These are phyloP conservation scores for Gambusia affinis DNA, from an alignment of 2,113 vertebrate species.

Conservation along the genomic window DNA sequence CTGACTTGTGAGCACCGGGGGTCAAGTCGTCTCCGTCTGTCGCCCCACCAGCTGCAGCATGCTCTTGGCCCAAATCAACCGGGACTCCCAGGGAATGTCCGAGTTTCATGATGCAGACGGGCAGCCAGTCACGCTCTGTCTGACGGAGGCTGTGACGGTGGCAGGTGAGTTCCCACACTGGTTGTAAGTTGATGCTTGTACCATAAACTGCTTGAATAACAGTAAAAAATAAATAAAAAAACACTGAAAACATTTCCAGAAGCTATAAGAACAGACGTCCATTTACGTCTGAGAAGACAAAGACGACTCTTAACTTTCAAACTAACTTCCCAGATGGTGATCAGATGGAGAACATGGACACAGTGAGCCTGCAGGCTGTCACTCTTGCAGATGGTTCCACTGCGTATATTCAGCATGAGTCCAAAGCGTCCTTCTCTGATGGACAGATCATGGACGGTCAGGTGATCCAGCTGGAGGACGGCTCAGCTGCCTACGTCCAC, in stretches of 20 bases:
- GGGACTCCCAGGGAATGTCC: slow-evolving; percentile 95
- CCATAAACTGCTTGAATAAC: too few relatives aligned
- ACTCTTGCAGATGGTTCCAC: slow-evolving; percentile 96
- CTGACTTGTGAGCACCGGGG: neutral
- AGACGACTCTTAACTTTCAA: too few relatives aligned
- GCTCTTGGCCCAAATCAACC: slow-evolving; percentile 98
- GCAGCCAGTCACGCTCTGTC: slow-evolving; percentile 94
- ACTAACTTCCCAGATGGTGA: slow-evolving; percentile 85
- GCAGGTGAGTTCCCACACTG: slow-evolving; percentile 82
- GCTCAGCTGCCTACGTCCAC: slow-evolving; percentile 96
- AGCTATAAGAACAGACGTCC: neutral
- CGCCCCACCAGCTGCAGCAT: slow-evolving; percentile 84
- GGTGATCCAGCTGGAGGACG: slow-evolving; percentile 97
- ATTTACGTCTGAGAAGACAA: too few relatives aligned
- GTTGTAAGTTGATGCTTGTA: neutral
- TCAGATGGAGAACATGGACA: slow-evolving; percentile 95
- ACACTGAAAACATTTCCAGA: neutral
- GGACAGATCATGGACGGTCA: slow-evolving; percentile 97
- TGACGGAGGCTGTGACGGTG: slow-evolving; percentile 94
- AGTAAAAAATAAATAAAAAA: neutral
- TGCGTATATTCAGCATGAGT: slow-evolving; percentile 95
- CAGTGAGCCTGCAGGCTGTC: slow-evolving; percentile 96
- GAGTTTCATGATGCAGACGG: slow-evolving; percentile 96
- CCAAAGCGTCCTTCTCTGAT: slow-evolving; percentile 88
- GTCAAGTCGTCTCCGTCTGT: slow-evolving; percentile 24